Conservation (phyloP, 2,113 vertebrate genomes). For the Pygoscelis adeliae region DNA sequence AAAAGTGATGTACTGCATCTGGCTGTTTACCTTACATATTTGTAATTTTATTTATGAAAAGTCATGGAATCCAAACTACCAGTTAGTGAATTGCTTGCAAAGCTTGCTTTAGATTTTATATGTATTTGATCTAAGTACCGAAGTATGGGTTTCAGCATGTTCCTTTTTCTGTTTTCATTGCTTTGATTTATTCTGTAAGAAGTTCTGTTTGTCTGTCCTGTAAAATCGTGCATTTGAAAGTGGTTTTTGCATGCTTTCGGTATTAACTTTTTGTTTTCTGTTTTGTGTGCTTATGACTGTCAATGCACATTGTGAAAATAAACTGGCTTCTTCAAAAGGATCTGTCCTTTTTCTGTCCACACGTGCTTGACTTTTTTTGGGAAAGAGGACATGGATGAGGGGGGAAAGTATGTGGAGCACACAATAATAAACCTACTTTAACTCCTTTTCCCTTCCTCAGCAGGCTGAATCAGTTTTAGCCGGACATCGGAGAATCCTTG, state of each 20-base stretch:
- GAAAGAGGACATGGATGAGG: not conserved
- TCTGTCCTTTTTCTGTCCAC: not conserved
- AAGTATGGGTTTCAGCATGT: not conserved
- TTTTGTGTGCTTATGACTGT: not conserved
- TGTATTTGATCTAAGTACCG: not conserved
- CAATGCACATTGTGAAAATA: not conserved
- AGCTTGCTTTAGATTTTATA: not conserved
- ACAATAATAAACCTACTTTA: not conserved
- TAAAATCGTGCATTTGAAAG: not conserved
- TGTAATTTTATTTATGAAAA: slow-evolving; percentile 13
- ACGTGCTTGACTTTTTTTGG: not conserved
- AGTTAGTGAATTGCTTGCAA: not conserved
- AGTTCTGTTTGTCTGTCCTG: not conserved
- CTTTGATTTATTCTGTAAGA: slow-evolving; percentile 6
- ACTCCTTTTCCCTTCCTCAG: not conserved
- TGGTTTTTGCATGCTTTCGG: not conserved
- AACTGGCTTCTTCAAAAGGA: not conserved
- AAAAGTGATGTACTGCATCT: not conserved
- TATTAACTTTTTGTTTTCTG: not conserved
- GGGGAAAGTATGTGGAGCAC: not conserved
- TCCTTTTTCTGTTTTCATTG: not conserved
- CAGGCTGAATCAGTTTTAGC: not conserved
- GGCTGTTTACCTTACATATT: not conserved
- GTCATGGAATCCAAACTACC: not conserved
- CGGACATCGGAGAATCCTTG: not conserved